Evolutionary conservation across 2,888 invertebrate genomes (phyloP), one percentile per base, ranked within the genome.

Genomic region (Liodrosophila aerea): DNA sequence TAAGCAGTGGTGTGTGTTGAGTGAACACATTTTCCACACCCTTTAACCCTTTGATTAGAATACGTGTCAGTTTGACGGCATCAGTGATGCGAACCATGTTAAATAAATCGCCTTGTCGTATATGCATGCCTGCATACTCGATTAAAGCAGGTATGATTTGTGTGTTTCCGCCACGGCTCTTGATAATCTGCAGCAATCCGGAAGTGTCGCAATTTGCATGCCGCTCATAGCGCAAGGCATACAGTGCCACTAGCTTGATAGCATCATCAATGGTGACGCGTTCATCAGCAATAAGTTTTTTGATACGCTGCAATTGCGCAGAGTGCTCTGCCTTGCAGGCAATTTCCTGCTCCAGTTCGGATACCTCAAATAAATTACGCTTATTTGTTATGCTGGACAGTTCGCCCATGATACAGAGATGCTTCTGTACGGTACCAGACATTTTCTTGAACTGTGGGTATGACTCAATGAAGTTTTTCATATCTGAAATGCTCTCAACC

Each of bases 11-110:
- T n/a, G 95, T 95, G 90, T 99, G 99, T 87, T 99, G 99, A 0
- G 99, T 99, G 91, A 98, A 99, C 64, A 99, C 97, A 90, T 99
- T 99, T 89, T 99, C 99, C 0, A 99, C 98, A 1, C 98, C 99
- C 91, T 95, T 96, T 13, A 97, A 91, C 12, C 96, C 96, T 53
- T 89, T 89, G 41, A 90, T 90, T 2, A 89, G 76, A 69, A 89
- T 89, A 31, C 90, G 84, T 15, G 81, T 87, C 92, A 95, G 92
- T 95, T 98, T 87, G 94, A 96, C 84, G 94, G 94, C 89, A 95
- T 98, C 97, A 0, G 98, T 98, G 76, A 98, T 96, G 84, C 98
- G 96, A 0, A 94, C 94, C 43, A 97, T 95, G 76, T 95, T 95
- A 87, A 97, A 97, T 61, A 98, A 91, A 89, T 98, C 97, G 64